Percentiles rank a stretch among this genome's conserved stretches.
Evolutionary conservation across 2,797 vertebrate species (phyloP).

Genomic region (Acrossocheilus fasciatus): DNA sequence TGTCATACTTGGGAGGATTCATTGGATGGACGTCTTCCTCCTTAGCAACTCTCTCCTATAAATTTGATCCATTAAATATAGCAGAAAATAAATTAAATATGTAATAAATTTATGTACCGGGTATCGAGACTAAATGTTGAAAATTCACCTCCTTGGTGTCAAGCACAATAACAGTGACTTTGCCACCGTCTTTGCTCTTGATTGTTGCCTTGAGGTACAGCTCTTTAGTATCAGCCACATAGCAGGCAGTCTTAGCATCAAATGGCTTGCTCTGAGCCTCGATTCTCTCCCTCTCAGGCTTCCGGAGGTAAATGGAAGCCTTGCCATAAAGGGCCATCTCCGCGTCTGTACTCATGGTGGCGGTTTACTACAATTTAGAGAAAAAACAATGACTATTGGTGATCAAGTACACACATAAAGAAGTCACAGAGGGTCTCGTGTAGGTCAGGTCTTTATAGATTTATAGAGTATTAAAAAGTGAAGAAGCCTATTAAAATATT

Average conservation of each 20-base stretch:
- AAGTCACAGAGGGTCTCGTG: neutral
- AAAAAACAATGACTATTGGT: no score
- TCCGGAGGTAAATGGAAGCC: constrained; percentile 76
- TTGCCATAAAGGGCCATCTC: constrained; percentile 78
- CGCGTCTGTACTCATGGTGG: constrained; percentile 79
- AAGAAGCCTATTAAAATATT: neutral
- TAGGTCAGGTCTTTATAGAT: neutral
- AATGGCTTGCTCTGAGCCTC: constrained; percentile 82
- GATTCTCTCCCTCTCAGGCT: constrained; percentile 78
- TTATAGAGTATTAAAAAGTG: neutral
- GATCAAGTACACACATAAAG: neutral
- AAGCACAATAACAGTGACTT: constrained; percentile 67
- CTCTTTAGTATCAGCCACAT: constrained; percentile 73
- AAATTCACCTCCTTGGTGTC: constrained; percentile 30
- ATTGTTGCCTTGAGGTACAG: constrained; percentile 79
- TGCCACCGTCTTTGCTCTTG: constrained; percentile 72
- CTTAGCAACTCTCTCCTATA: constrained; percentile 47
- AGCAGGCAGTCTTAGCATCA: constrained; percentile 81
- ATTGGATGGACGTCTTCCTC: constrained; percentile 68
- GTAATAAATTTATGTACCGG: no score
- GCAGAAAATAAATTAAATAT: no score
- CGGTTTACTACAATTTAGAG: constrained; percentile 33
- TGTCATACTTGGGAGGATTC: constrained; percentile 85
- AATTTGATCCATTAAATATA: neutral
- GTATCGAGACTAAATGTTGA: no score